Evolutionary conservation across 2,113 vertebrate species (phyloP).

Genomic region (Chloropsis hardwickii): DNA sequence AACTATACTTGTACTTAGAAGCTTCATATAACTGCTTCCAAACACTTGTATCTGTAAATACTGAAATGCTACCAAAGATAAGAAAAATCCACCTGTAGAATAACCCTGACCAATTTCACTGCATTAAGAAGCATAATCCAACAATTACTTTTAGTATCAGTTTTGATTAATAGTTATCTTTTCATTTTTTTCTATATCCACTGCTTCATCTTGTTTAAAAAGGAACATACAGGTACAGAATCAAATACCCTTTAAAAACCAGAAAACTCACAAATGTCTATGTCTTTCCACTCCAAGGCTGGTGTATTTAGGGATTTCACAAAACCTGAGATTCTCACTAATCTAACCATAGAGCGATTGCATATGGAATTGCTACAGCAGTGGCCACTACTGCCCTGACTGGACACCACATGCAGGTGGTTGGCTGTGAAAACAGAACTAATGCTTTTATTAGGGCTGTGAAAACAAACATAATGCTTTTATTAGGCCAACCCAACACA

Average conservation of each 20-base stretch:
- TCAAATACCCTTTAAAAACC: background rate
- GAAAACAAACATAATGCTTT: background rate
- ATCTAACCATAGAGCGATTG: background rate
- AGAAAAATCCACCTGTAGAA: background rate
- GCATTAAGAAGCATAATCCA: background rate
- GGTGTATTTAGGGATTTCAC: rapidly evolving
- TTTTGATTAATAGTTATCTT: background rate
- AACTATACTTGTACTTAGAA: background rate
- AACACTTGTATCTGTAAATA: background rate
- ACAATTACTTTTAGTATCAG: background rate
- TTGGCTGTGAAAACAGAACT: background rate
- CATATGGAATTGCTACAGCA: background rate
- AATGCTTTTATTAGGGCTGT: background rate
- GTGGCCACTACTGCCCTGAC: background rate
- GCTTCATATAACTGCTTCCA: background rate
- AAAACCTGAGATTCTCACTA: background rate
- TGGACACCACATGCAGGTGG: background rate
- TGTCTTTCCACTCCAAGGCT: background rate
- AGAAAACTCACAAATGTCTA: background rate
- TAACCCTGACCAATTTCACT: background rate
- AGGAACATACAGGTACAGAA: background rate
- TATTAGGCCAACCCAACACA: background rate
- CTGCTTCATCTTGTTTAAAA: background rate
- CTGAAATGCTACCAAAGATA: background rate
- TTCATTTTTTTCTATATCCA: background rate